Evolutionary conservation across 1,140 invertebrate species (phyloP), one percentile per base, ranked within the genome.

Genomic region (Drosophila virilis): DNA sequence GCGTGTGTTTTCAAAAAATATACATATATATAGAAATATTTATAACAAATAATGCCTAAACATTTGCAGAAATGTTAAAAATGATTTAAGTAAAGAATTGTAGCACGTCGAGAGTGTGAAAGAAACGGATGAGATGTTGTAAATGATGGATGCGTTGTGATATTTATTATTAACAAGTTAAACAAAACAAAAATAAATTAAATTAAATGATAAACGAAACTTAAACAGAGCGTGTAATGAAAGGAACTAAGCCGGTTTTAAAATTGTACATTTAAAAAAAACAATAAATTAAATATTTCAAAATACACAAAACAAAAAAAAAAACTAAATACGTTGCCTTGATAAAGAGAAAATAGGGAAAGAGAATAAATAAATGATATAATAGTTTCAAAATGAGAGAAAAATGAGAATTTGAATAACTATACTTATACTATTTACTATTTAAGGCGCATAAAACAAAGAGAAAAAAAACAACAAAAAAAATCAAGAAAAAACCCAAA

Each of bases 221-320:
- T 64, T 77, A 66, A 78, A 70, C 61, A 61, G 62, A 85, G 62
- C 61, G 84, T 77, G 33, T 90, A 89, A 84, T 90, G 84, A 88
- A 84, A 85, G 52, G 85, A 89, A 84, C 85, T 89, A 89, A 90
- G 81, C 67, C 74, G 84, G 84, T 89, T 88, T 88, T 88, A 89
- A 88, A 88, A 88, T 88, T 88, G 83, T 88, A 88, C 84, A 88
- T 88, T 89, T 74, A 83, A 86, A 88, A 37, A 65, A 71, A 40
- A 51, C n/a, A n/a, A 62, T 28, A 60, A 62, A 51, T 51, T 37
- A 58, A 62, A 51, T 50, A 80, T 69, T 48, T 74, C 60, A 86
- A 85, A 74, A 57, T 42, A 45, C 22, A 57, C 58, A 71, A 37
- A 42, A 48, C 40, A 40, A 64, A 51, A 80, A 42, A 48, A 45